Conservation (phyloP, 2,113 vertebrate species). For the Nestor notabilis region DNA sequence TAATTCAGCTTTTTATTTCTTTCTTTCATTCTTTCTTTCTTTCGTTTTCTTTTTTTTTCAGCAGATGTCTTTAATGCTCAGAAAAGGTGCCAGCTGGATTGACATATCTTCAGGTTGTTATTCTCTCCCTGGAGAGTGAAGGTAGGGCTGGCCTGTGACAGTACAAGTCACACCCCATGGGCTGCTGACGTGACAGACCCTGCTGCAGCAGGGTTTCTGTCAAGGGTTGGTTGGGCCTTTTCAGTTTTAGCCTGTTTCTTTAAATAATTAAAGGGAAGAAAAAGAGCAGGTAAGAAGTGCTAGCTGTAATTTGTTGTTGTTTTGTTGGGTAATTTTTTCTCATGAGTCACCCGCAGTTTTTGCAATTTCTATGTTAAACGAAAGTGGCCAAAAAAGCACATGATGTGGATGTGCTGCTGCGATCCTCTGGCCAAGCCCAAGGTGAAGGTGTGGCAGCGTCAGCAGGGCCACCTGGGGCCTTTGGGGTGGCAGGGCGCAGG, state of each 20-base stretch:
- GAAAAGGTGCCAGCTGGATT: neutral
- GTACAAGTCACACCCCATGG: neutral
- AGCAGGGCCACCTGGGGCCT: neutral
- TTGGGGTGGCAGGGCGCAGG: neutral
- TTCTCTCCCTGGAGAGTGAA: neutral
- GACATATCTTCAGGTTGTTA: neutral
- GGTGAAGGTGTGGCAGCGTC: neutral
- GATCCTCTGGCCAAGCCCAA: neutral
- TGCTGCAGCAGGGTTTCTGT: neutral
- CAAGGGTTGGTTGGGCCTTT: neutral
- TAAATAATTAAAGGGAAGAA: neutral
- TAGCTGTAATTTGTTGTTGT: neutral
- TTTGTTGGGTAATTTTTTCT: neutral
- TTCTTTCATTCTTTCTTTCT: fast-evolving
- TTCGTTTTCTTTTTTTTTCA: fast-evolving
- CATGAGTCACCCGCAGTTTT: neutral
- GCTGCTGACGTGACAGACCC: neutral
- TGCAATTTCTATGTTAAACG: neutral
- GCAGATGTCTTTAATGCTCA: neutral
- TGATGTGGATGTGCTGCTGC: fast-evolving
- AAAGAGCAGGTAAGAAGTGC: neutral
- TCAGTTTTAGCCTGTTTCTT: neutral
- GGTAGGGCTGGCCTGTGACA: neutral
- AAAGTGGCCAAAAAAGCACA: fast-evolving
- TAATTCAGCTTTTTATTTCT: neutral